phyloP scores from a whole-genome alignment of 2,888 invertebrate genomes.

The Augochlorella aurata region DNA sequence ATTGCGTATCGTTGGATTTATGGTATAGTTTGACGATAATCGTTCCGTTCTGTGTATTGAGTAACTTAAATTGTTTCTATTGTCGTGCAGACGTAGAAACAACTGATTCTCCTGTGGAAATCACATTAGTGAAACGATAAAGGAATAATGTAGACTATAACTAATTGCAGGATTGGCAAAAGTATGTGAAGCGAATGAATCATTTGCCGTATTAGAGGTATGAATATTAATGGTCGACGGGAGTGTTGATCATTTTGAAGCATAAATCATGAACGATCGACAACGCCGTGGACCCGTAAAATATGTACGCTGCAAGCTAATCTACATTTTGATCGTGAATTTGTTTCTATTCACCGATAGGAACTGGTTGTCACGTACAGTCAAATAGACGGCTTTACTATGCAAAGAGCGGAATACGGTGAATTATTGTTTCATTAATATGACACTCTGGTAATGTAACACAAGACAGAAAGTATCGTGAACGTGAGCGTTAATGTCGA shows the following conservation, averaged over 20 bases:
- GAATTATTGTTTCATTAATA: slow-evolving; percentile 65
- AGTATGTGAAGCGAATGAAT: slow-evolving; percentile 37
- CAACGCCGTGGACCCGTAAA: slow-evolving; percentile 56
- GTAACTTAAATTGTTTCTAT: too few species aligned
- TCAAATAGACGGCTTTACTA: slow-evolving; percentile 54
- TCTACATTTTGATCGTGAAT: slow-evolving; percentile 58
- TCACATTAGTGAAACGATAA: neutral
- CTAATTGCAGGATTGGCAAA: neutral
- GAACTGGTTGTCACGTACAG: slow-evolving; percentile 57
- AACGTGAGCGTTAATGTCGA: slow-evolving; percentile 24
- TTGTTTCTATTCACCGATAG: slow-evolving; percentile 61
- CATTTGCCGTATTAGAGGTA: slow-evolving; percentile 32
- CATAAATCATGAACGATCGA: slow-evolving; percentile 47
- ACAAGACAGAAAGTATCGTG: slow-evolving; percentile 36
- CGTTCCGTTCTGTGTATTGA: too few species aligned
- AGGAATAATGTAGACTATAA: neutral
- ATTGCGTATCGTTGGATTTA: neutral
- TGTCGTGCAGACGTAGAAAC: too few species aligned
- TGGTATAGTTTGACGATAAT: neutral
- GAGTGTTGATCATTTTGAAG: slow-evolving; percentile 50
- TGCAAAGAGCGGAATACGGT: slow-evolving; percentile 49
- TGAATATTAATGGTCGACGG: slow-evolving; percentile 55
- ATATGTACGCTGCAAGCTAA: slow-evolving; percentile 59
- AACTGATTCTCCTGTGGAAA: too few species aligned
- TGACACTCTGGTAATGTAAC: slow-evolving; percentile 33